Percentiles rank a stretch among this genome's conserved stretches.
These are phyloP conservation scores for Mus pahari DNA, from an alignment of 2,113 vertebrate genomes.

Conservation along the genomic window DNA sequence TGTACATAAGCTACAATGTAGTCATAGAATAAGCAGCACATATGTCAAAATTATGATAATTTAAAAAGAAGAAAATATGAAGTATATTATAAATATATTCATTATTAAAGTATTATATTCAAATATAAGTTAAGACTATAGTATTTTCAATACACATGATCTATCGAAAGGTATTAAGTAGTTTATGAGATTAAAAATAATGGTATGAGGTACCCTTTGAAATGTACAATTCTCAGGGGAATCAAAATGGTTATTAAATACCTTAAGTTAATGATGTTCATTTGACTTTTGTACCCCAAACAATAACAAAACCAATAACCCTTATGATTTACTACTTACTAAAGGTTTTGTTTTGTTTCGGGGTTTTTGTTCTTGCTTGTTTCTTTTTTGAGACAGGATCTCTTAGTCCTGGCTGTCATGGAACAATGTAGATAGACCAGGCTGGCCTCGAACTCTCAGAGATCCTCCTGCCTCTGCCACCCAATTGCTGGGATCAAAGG, in stretches of 20 bases:
- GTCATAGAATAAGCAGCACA: not conserved
- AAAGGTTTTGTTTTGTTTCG: not conserved
- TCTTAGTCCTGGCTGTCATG: not conserved
- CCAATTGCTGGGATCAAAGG: not conserved
- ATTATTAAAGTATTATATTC: slow-evolving; percentile 41
- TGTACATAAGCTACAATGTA: not conserved
- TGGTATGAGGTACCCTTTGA: not conserved
- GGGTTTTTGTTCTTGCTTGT: not conserved
- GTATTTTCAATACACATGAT: not conserved
- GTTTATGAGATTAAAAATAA: slow-evolving; percentile 32
- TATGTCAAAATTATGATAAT: not conserved
- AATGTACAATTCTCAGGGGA: not conserved
- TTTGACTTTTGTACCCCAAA: not conserved
- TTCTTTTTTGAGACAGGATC: not conserved
- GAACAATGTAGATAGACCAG: not conserved
- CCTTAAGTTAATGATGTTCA: not conserved
- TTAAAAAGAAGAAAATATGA: slow-evolving; percentile 47
- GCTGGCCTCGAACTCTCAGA: not conserved
- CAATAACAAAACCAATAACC: not conserved
- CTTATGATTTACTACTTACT: not conserved
- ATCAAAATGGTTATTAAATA: slow-evolving; percentile 1
- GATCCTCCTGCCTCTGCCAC: not conserved
- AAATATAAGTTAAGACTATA: slow-evolving; percentile 14
- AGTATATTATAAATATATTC: slow-evolving; percentile 7
- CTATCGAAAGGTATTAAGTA: not conserved